A percentile compares a stretch with the other conserved stretches of the same genome.
Evolutionary conservation across 2,113 vertebrate species (phyloP).

Genomic region (Semicossyphus pulcher): DNA sequence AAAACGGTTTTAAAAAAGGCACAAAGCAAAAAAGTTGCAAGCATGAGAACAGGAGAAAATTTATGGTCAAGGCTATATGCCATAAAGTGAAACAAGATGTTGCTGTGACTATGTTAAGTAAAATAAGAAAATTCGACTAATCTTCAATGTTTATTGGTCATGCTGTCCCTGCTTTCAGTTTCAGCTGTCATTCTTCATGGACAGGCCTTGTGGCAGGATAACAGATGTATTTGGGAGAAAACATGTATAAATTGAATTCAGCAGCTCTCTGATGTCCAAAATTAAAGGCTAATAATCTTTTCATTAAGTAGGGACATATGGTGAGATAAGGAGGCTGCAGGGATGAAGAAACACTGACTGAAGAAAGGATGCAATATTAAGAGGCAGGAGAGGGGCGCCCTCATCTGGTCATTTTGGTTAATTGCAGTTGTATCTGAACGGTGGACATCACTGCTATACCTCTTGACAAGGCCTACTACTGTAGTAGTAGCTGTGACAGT

Average conservation of each 20-base stretch:
- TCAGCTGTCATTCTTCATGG: conserved; percentile 18
- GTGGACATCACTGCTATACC: too few species aligned
- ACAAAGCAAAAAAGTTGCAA: too few species aligned
- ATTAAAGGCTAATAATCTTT: conserved; percentile 12
- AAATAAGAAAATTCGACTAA: not conserved
- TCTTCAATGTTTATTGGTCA: not conserved
- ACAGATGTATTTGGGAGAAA: not conserved
- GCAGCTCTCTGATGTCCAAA: not conserved
- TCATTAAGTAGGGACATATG: not conserved
- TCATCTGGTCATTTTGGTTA: conserved; percentile 37
- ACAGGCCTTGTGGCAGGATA: not conserved
- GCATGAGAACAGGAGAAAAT: too few species aligned
- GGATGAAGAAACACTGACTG: not conserved
- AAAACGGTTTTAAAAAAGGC: too few species aligned
- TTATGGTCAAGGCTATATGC: too few species aligned
- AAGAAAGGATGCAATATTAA: not conserved
- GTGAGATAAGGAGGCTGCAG: not conserved
- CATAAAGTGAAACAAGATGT: not conserved
- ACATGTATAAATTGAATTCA: not conserved
- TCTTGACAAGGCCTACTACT: too few species aligned
- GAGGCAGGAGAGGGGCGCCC: conserved; percentile 27
- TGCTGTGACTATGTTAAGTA: not conserved
- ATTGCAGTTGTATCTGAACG: conserved; percentile 4
- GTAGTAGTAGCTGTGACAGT: too few species aligned
- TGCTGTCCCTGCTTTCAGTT: not conserved